Evolutionary conservation across 2,113 vertebrate genomes (phyloP), one percentile per base, ranked within the genome.

Genomic region (Lichenostomus cassidix): DNA sequence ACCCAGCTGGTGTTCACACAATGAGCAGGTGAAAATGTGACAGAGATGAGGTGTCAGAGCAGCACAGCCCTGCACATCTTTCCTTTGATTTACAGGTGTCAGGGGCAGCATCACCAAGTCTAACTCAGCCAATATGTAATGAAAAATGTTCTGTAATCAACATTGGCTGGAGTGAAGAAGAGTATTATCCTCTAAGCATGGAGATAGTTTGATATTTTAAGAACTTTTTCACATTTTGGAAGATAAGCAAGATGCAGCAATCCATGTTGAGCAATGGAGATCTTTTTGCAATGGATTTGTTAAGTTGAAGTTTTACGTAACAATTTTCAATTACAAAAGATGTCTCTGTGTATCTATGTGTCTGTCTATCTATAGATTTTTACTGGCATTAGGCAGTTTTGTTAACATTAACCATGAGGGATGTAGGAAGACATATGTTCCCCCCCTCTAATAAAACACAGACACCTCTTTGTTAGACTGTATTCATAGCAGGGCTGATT

Each of bases 21-120:
- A 87, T 46, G 83, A 92, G 31, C 76, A 94, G 93, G 96, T 92
- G 94, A 94, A 84, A 95, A 96, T 89, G 73, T 82, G 90, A n/a
- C 2, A 60, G 49, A 58, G 53, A 89, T 37, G 83, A 87, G 41
- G 58, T 95, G 90, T 87, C 86, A 95, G 52, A 83, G 64, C 65
- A 75, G 58, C 4, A 2, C 41, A 93, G 29, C 65, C 65, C 64
- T 75, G 33, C n/a, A 50, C 64, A 31, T 58, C 86, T 89, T 83
- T 49, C 47, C 37, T 92, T 83, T 93, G 90, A 96, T 94, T 96
- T 90, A 73, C 69, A 95, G 92, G 92, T 47, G 10, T 71, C 83
- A 88, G 68, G 56, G 37, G 23, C 68, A 78, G 44, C 53, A 83
- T 71, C 86, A 76, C 18, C 28, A 42, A 67, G 44, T 68, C 83